Evolutionary conservation across 2,797 vertebrate genomes (phyloP), one percentile per base, ranked within the genome.

Genomic region (Lerista edwardsae): DNA sequence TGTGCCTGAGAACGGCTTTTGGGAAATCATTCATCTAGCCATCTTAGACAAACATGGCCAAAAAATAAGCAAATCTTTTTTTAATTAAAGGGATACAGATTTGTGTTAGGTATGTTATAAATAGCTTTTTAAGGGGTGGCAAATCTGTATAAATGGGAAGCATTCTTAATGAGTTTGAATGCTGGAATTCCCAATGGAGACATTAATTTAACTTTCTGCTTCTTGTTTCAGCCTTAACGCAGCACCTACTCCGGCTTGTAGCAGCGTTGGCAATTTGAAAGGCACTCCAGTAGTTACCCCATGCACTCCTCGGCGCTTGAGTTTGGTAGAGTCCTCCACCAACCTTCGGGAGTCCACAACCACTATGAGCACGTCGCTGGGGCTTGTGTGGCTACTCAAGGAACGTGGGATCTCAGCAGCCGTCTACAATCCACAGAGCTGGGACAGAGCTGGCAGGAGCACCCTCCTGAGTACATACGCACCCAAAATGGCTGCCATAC

Each of bases 351-450:
- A 99, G 95, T 97, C 98, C 91, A 99, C 99, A 0, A 98, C 97
- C 3, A 99, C 98, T 2, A 99, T 97, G 96, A 99, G 98, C 96
- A 99, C 98, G 0, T 99, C 98, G 17, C 95, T 99, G 65, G 98
- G 98, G 68, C 96, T 99, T 80, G 98, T 98, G 91, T 97, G 95
- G 94, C 97, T 98, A 87, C 95, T 99, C 92, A 97, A 98, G 94
- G 98, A 99, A 86, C 94, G 88, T 14, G 98, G 98, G 65, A 99
- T 99, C 89, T 99, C 98, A 0, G 97, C 99, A 2, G 98, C 98
- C 0, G 97, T 99, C 89, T 99, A 99, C 79, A 96, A 99, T 90
- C 98, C 98, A 0, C 93, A 95, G 91, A 98, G 98, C 94, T 98
- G 98, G 98, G 97, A 98, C 95, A 94, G 98, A 85, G 97, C 95